Evolutionary conservation across 2,113 vertebrate genomes (phyloP).

Genomic region (Chunga burmeisteri): DNA sequence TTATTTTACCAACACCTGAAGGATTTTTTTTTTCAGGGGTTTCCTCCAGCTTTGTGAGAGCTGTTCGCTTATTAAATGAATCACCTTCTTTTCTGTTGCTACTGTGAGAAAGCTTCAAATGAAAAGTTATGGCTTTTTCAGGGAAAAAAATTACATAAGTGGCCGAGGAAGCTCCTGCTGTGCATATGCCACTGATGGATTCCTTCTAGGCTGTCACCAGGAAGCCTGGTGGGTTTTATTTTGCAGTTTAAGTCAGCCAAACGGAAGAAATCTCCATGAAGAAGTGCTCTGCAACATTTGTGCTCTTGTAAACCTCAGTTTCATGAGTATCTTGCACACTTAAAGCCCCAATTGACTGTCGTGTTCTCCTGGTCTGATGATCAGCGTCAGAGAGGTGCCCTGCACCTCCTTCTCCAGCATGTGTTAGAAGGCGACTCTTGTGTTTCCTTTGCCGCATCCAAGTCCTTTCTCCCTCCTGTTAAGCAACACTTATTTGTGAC

Average conservation of each 20-base stretch:
- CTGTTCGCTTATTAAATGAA: not conserved
- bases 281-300: not conserved
- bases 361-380: not conserved
- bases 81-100: not conserved
- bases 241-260: not conserved
- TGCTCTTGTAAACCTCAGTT: not conserved
- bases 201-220: not conserved
- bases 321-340: not conserved
- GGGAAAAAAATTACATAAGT: not conserved
- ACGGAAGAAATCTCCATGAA: not conserved
- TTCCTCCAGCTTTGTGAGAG: not conserved
- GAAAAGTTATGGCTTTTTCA: not conserved
- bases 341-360: not conserved
- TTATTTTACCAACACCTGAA: not conserved
- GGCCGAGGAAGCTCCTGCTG: not conserved
- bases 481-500: not conserved
- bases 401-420: not conserved
- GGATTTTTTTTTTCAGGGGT: not conserved
- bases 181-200: not conserved
- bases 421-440: not conserved
- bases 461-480: not conserved
- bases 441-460: not conserved
- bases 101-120: not conserved
- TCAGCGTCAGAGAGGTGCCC: not conserved
- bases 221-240: not conserved